These are phyloP conservation scores for Pleuronectes platessa DNA, from an alignment of 2,113 vertebrate species.

Conservation along the genomic window DNA sequence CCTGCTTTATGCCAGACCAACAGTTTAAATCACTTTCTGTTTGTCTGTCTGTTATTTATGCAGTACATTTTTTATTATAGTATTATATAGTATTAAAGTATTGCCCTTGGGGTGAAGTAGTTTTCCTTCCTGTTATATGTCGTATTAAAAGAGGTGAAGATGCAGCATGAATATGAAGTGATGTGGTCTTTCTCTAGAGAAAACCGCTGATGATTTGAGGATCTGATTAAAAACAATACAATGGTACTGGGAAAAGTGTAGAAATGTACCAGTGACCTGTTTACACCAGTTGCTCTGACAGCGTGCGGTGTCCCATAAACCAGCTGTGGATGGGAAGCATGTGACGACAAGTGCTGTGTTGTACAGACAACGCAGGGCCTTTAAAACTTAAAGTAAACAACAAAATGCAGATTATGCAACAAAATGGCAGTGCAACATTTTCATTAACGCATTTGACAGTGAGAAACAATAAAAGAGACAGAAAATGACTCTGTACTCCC, in stretches of 20 bases:
- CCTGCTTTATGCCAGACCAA: background rate
- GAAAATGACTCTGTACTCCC: constrained; percentile 8
- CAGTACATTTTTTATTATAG: too few species aligned
- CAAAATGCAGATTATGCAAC: background rate
- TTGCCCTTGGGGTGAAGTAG: too few species aligned
- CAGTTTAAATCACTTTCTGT: background rate
- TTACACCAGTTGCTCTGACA: background rate
- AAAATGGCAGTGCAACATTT: constrained; percentile 11
- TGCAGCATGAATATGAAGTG: background rate
- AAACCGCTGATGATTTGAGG: background rate
- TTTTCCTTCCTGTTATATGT: too few species aligned
- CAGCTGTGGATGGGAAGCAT: background rate
- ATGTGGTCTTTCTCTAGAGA: background rate
- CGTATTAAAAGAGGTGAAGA: background rate
- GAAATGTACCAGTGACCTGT: background rate
- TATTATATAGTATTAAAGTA: too few species aligned
- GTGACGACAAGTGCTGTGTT: constrained; percentile 3
- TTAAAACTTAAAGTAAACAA: background rate
- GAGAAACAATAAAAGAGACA: constrained; percentile 5
- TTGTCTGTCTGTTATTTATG: background rate
- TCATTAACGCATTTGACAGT: constrained; percentile 11
- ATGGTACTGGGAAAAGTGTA: background rate
- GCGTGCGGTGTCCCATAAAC: background rate
- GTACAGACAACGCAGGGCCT: background rate
- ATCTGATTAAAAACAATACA: background rate